Conservation (phyloP, 2,797 vertebrate species). For the Pseudomugil gertrudae region DNA sequence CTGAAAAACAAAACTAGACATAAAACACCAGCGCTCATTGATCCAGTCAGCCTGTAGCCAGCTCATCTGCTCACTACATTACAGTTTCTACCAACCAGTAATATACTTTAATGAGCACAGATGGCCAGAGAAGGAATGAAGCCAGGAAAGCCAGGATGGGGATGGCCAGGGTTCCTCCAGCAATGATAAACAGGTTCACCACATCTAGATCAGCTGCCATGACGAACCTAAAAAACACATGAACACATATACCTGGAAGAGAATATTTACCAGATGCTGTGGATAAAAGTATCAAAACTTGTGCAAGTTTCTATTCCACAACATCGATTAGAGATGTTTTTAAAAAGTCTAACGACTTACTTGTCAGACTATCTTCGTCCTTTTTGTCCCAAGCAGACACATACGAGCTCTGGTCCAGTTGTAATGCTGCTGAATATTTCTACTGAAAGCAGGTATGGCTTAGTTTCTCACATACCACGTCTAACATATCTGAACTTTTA, state of each 20-base stretch:
- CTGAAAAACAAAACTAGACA: not conserved
- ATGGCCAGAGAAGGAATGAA: conserved; percentile 93
- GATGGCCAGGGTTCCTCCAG: conserved; percentile 88
- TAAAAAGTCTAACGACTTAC: conserved; percentile 52
- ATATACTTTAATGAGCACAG: conserved; percentile 92
- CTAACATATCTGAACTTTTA: not conserved
- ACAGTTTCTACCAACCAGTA: conserved; percentile 85
- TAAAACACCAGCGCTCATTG: not conserved
- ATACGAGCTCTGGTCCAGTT: conserved; percentile 16
- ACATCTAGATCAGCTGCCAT: conserved; percentile 89
- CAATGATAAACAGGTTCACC: conserved; percentile 92
- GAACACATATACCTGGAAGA: conserved; percentile 12
- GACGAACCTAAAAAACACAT: conserved; percentile 32
- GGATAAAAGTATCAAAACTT: not conserved
- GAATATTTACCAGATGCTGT: not conserved
- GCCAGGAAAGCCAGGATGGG: conserved; percentile 94
- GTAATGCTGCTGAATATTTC: conserved; percentile 15
- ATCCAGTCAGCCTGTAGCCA: not conserved
- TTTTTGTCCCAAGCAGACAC: conserved; percentile 22
- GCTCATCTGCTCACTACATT: not conserved
- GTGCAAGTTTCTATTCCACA: not conserved
- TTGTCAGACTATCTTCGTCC: conserved; percentile 38
- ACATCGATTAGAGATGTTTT: not conserved
- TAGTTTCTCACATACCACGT: not conserved
- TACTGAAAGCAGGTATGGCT: not conserved